These are phyloP conservation scores for Parnassius smintheus DNA, from an alignment of 2,888 invertebrate species.

Conservation along the genomic window DNA sequence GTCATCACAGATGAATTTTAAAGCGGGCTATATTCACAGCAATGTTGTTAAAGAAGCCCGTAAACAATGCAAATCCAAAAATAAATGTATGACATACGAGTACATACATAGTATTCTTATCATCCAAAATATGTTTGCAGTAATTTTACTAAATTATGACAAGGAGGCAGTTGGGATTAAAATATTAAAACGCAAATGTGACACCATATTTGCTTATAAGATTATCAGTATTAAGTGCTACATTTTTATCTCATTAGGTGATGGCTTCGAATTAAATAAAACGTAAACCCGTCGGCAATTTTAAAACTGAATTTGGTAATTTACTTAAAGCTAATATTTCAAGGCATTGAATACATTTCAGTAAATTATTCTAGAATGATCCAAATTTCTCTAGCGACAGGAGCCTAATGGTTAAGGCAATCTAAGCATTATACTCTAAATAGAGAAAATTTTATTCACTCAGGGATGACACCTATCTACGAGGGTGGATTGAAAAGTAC, in stretches of 20 bases:
- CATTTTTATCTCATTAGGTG: constrained; percentile 19
- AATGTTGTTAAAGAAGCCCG: not conserved
- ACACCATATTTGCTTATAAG: constrained; percentile 11
- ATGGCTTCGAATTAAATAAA: constrained; percentile 3
- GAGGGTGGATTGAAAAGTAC: too few relatives aligned
- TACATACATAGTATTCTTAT: constrained; percentile 7
- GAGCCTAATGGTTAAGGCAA: too few relatives aligned
- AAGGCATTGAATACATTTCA: not conserved
- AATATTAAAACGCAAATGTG: constrained; percentile 17
- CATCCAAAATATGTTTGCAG: constrained; percentile 10
- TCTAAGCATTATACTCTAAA: too few relatives aligned
- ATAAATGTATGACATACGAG: not conserved
- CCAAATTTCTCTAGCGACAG: too few relatives aligned
- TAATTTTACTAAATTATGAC: constrained; percentile 13
- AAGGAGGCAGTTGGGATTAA: constrained; percentile 19
- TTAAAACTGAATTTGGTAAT: not conserved
- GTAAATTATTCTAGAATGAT: too few relatives aligned
- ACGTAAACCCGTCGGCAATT: not conserved
- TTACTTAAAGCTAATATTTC: too few relatives aligned
- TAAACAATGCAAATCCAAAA: constrained; percentile 3
- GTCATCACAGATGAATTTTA: too few relatives aligned
- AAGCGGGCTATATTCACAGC: too few relatives aligned
- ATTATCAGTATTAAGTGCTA: not conserved
- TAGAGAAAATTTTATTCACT: too few relatives aligned
- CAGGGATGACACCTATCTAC: too few relatives aligned